phyloP scores from a whole-genome alignment of 2,888 invertebrate genomes.

The Campoplex nolae region DNA sequence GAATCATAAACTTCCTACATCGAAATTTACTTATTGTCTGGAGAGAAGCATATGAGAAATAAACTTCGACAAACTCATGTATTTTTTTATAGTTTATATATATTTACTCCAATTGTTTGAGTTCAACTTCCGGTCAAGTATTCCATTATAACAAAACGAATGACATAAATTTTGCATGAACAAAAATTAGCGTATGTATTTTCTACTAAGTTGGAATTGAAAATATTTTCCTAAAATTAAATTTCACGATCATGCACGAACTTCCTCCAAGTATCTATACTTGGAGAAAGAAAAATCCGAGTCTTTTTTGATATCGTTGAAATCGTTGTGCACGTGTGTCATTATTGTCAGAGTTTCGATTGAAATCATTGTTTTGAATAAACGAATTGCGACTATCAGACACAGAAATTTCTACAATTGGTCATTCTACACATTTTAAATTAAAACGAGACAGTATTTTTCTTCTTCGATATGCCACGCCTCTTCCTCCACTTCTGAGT shows the following conservation, averaged over 20 bases:
- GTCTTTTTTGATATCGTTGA: no score
- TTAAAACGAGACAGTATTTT: background rate
- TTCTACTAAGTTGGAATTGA: background rate
- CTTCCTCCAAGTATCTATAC: no score
- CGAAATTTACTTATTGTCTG: background rate
- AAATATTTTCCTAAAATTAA: background rate
- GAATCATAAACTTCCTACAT: constrained; percentile 22
- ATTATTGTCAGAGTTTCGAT: constrained; percentile 1
- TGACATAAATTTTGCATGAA: background rate
- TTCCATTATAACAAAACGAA: background rate
- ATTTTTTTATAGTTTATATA: background rate
- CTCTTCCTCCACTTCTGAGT: constrained; percentile 72
- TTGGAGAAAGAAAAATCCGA: background rate
- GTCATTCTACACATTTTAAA: background rate
- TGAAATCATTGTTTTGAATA: constrained; percentile 13
- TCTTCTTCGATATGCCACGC: constrained; percentile 74
- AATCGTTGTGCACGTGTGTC: background rate
- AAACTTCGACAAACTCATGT: background rate
- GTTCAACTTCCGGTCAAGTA: background rate
- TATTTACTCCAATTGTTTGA: background rate
- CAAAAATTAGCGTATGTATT: background rate
- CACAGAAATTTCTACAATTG: background rate
- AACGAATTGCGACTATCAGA: background rate
- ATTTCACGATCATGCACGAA: background rate
- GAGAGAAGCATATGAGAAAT: background rate